phyloP scores from a whole-genome alignment of 2,113 vertebrate genomes.

The Hepsetus odoe region DNA sequence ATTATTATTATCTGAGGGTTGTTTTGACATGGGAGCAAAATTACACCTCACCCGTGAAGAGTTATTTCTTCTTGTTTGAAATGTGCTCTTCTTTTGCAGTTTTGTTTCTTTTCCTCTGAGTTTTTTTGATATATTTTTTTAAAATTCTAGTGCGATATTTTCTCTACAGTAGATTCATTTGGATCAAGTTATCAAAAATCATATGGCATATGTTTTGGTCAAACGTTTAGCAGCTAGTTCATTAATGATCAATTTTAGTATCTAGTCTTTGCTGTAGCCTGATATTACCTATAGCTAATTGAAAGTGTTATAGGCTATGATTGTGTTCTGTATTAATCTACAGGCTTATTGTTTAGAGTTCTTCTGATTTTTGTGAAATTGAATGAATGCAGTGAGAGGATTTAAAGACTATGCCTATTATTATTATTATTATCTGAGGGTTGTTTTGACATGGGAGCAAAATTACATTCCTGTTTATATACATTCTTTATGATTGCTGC shows the following conservation, averaged over 20 bases:
- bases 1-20: neutral
- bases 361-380: neutral
- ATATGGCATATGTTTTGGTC: no score
- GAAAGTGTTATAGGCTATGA: neutral
- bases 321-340: neutral
- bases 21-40: neutral
- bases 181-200: no score
- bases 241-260: no score
- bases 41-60: no score
- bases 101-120: no score
- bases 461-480: neutral
- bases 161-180: no score
- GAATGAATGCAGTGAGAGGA: neutral
- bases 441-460: neutral
- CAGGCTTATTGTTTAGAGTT: neutral
- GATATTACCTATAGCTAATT: neutral
- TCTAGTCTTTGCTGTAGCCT: neutral
- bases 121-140: no score
- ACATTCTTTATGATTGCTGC: neutral
- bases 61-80: no score
- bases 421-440: neutral
- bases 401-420: neutral
- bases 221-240: no score
- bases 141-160: no score
- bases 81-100: no score